Evolutionary conservation across 1,140 invertebrate species (phyloP), one percentile per base, ranked within the genome.

Genomic region (Helicoverpa armigera): DNA sequence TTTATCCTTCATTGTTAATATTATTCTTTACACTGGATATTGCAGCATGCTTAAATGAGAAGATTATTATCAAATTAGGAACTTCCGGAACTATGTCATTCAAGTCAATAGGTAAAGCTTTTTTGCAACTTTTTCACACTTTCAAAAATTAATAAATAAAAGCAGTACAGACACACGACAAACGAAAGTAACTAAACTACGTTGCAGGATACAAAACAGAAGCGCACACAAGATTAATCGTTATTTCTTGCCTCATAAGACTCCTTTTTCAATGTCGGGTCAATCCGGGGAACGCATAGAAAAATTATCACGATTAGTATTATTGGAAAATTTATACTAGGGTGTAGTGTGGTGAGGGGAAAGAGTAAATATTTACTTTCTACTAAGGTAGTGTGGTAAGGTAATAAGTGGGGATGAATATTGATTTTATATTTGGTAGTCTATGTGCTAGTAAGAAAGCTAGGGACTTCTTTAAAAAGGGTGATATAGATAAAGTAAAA

Each of bases 161-260:
- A 14, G 9, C 18, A 69, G 54, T 43, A 67, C 58, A n/a, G 67
- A 83, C 80, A 86, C 79, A 67, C 76, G 12, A 56, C 51, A 76
- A 13, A 61, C 23, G 35, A 60, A 43, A 10, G 3, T n/a, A 16
- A 72, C 50, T 70, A 79, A 35, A 69, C 73, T 50, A 43, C 12
- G 11, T 60, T 67, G 73, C 51, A 53, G 65, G 58, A 82, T 69
- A 86, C 78, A 80, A 75, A 23, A 85, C 80, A 87, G 10, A 90
- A 89, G 89, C 81, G 88, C 88, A 90, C 89, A 76, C 82, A 88
- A 82, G 82, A 86, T 79, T 63, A 53, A 81, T 72, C 73, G 67
- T 81, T 81, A 82, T 84, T 91, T 90, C 96, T 96, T 96, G 96
- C 96, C 96, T 96, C 95, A 95, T 95, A 50, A 96, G 90, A 96